Conservation (phyloP, 2,797 vertebrate species). For the Cercopithecus neglectus region DNA sequence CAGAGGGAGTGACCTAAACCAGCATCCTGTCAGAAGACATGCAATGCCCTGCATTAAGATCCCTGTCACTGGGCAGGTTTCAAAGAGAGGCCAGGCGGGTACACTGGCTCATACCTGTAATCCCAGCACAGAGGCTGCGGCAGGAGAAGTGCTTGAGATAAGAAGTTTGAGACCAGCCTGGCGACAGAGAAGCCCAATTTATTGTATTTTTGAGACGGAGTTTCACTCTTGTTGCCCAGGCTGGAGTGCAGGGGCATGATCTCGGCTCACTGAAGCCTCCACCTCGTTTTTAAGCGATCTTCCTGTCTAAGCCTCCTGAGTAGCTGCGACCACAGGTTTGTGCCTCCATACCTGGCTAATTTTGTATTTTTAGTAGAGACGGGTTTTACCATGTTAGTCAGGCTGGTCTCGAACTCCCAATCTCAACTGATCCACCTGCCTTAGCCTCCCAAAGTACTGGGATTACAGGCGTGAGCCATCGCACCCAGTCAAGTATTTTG, state of each 20-base stretch:
- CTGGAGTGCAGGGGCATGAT: neutral
- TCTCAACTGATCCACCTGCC: neutral
- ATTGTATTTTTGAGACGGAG: neutral
- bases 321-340: neutral
- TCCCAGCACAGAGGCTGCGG: neutral
- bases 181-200: neutral
- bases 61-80: neutral
- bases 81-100: neutral
- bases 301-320: neutral
- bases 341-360: neutral
- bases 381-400: neutral
- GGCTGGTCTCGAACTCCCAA: neutral
- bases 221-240: neutral
- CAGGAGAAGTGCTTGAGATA: neutral
- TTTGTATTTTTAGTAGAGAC: neutral
- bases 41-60: neutral
- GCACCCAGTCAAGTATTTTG: too few relatives aligned
- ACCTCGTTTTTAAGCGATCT: neutral
- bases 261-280: neutral
- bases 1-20: neutral
- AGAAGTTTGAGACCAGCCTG: neutral
- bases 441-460: neutral
- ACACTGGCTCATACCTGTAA: neutral
- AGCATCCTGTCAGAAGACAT: neutral
- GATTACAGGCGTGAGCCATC: too few relatives aligned